Conservation (phyloP, 1,140 invertebrate species). For the Euura saliciscinereae region DNA sequence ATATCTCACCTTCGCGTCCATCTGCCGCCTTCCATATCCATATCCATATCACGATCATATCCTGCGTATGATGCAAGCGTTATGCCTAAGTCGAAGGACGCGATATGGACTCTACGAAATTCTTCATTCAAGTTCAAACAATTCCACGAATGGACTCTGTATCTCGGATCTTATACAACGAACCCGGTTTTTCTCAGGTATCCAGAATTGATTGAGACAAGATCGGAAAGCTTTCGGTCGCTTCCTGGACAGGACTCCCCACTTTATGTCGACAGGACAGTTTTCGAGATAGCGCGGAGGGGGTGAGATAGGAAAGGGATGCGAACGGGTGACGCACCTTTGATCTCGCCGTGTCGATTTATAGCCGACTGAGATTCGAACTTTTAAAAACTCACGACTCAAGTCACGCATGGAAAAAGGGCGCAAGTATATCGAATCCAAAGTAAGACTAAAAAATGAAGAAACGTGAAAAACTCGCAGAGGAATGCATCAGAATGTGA, state of each 20-base stretch:
- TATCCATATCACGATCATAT: not conserved
- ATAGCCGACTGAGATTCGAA: not conserved
- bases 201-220: conserved; percentile 36
- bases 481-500: too few relatives aligned
- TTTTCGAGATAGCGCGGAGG: conserved; percentile 16
- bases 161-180: not conserved
- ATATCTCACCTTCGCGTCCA: not conserved
- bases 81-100: not conserved
- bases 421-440: too few relatives aligned
- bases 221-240: conserved; percentile 42
- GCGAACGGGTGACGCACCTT: conserved; percentile 5
- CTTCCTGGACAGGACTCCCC: conserved; percentile 46
- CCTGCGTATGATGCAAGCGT: not conserved
- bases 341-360: not conserved
- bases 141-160: conserved; percentile 5
- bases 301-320: conserved; percentile 17
- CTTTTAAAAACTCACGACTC: too few relatives aligned
- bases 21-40: not conserved
- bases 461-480: too few relatives aligned
- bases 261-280: conserved; percentile 47
- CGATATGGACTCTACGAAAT: not conserved
- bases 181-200: conserved; percentile 14
- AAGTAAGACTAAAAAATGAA: too few relatives aligned
- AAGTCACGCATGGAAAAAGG: too few relatives aligned
- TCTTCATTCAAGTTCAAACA: not conserved